These are phyloP conservation scores for Melanargia galathea DNA, from an alignment of 2,888 invertebrate genomes.

Conservation along the genomic window DNA sequence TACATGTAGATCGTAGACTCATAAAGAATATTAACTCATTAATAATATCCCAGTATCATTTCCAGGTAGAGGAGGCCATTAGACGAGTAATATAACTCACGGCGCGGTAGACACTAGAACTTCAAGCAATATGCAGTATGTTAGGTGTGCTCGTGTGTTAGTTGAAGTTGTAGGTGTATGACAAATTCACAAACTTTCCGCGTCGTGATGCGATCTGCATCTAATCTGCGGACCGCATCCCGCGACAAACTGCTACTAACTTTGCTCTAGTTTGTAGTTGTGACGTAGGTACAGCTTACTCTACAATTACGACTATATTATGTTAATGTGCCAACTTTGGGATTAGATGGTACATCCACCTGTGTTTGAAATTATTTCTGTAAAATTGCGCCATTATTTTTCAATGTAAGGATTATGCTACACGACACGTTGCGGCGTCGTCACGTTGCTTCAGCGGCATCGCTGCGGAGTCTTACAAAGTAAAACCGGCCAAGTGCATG, in stretches of 20 bases:
- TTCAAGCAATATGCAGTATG: constrained; percentile 37
- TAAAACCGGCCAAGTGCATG: too few species aligned
- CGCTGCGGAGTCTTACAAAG: too few species aligned
- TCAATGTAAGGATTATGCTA: too few species aligned
- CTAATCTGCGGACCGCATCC: constrained; percentile 60
- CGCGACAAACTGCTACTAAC: constrained; percentile 53
- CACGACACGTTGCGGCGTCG: too few species aligned
- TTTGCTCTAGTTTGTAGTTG: constrained; percentile 15
- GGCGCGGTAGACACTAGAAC: constrained; percentile 25
- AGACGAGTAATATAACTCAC: constrained; percentile 32
- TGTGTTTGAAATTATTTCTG: too few species aligned
- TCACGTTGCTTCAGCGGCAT: too few species aligned
- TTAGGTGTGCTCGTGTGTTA: constrained; percentile 35
- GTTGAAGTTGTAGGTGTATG: constrained; percentile 45
- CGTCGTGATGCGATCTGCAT: constrained; percentile 60
- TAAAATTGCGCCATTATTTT: too few species aligned
- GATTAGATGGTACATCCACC: too few species aligned
- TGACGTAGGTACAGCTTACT: constrained; percentile 10
- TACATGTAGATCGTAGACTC: background rate
- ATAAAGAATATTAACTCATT: constrained; percentile 16
- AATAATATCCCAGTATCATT: constrained; percentile 24
- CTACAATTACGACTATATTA: constrained; percentile 15
- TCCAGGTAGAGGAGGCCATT: constrained; percentile 28
- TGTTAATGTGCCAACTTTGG: too few species aligned
- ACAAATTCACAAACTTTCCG: constrained; percentile 55